Conservation (phyloP, 2,113 vertebrate genomes). For the Cepphus grylle region DNA sequence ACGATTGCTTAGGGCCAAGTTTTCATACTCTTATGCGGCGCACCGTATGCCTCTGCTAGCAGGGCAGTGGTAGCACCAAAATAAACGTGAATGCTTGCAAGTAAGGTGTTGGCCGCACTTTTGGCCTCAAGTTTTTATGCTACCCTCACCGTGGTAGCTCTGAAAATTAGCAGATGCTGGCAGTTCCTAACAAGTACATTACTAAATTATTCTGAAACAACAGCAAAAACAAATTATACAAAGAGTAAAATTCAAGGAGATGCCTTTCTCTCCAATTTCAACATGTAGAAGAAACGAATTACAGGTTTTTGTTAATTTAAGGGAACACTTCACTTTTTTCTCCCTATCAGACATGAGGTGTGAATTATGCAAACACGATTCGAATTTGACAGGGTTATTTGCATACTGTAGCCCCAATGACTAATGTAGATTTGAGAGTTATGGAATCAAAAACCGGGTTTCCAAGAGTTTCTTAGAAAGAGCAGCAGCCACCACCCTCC, state of each 20-base stretch:
- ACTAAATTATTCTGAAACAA: slow-evolving; percentile 42
- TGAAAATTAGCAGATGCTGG: slow-evolving; percentile 53
- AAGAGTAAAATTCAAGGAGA: slow-evolving; percentile 15
- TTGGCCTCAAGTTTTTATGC: slow-evolving; percentile 31
- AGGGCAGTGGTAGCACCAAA: neutral
- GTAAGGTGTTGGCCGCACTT: slow-evolving; percentile 31
- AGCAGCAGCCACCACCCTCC: neutral
- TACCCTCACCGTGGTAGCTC: neutral
- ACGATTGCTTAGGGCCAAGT: slow-evolving; percentile 45
- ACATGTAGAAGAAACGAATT: slow-evolving; percentile 54
- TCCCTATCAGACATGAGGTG: slow-evolving; percentile 59
- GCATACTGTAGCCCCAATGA: slow-evolving; percentile 59
- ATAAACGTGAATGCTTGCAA: slow-evolving; percentile 2
- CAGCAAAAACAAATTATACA: slow-evolving; percentile 41
- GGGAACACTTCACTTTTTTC: slow-evolving; percentile 70
- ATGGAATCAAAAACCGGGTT: slow-evolving; percentile 19
- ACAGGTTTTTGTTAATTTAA: slow-evolving; percentile 74
- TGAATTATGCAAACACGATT: slow-evolving; percentile 72
- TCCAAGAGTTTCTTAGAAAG: slow-evolving; percentile 12
- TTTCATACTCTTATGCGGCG: neutral
- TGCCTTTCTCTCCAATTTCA: slow-evolving; percentile 34
- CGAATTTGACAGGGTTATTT: slow-evolving; percentile 62
- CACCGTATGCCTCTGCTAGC: neutral
- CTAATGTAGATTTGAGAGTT: slow-evolving; percentile 51
- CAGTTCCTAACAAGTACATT: slow-evolving; percentile 12